Conservation (phyloP, 2,888 invertebrate species). For the Nowickia ferox region DNA sequence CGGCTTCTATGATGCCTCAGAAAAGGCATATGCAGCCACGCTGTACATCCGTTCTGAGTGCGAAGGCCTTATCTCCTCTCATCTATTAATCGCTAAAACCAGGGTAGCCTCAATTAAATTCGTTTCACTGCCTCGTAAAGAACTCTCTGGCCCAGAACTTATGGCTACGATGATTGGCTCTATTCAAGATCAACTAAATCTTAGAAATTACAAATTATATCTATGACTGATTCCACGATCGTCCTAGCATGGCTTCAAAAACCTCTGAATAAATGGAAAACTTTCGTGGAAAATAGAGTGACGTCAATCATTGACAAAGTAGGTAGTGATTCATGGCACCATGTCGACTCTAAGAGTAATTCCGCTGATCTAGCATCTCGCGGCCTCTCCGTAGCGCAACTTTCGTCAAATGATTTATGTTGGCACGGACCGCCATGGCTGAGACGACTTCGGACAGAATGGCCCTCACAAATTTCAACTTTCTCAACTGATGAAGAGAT, state of each 20-base stretch:
- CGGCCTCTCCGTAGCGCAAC: not conserved
- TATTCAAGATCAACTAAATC: not conserved
- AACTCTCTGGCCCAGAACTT: too few relatives aligned
- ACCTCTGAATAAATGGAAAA: not conserved
- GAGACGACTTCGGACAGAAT: not conserved
- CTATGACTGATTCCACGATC: not conserved
- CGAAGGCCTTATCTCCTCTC: not conserved
- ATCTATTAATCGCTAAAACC: not conserved
- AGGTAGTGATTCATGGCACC: too few relatives aligned
- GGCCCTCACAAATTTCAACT: not conserved
- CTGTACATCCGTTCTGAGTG: not conserved
- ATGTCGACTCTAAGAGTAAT: too few relatives aligned
- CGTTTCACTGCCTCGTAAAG: too few relatives aligned
- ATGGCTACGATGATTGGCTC: too few relatives aligned
- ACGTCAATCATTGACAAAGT: too few relatives aligned
- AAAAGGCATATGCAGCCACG: not conserved
- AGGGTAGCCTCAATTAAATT: too few relatives aligned
- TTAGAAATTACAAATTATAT: not conserved
- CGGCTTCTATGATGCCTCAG: too few relatives aligned
- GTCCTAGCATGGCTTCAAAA: not conserved
- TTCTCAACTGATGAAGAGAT: too few relatives aligned
- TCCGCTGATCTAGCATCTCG: too few relatives aligned
- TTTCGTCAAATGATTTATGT: not conserved
- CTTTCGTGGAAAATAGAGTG: too few relatives aligned
- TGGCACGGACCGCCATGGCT: slow-evolving; percentile 2